Evolutionary conservation across 2,888 invertebrate species (phyloP).

Genomic region (Emmelina monodactyla): DNA sequence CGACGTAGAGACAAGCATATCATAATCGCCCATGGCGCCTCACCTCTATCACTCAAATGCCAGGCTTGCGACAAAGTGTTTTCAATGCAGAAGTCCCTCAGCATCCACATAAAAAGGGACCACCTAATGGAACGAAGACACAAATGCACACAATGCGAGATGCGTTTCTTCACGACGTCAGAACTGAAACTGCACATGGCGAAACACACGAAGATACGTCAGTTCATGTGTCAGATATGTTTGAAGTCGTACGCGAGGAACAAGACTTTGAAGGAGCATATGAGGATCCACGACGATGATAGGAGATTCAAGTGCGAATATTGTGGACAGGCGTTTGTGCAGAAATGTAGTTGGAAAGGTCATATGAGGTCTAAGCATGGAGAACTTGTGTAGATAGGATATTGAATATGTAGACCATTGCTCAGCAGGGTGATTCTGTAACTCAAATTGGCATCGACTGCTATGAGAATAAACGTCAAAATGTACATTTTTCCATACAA

Average conservation of each 20-base stretch:
- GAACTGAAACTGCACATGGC: slow-evolving; percentile 29
- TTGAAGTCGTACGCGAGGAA: slow-evolving; percentile 31
- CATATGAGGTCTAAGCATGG: slow-evolving; percentile 36
- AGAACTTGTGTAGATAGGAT: neutral
- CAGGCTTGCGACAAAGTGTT: slow-evolving; percentile 35
- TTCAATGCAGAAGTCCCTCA: slow-evolving; percentile 25
- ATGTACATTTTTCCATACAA: no score
- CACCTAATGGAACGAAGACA: slow-evolving; percentile 44
- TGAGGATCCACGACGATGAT: slow-evolving; percentile 27
- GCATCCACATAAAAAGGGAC: slow-evolving; percentile 33
- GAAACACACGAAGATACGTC: slow-evolving; percentile 30
- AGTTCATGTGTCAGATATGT: slow-evolving; percentile 36
- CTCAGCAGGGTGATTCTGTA: no score
- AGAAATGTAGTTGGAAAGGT: slow-evolving; percentile 38
- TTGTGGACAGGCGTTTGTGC: slow-evolving; percentile 27
- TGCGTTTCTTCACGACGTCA: slow-evolving; percentile 29
- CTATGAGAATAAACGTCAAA: no score
- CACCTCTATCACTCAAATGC: slow-evolving; percentile 27
- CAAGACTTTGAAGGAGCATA: slow-evolving; percentile 33
- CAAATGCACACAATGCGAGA: slow-evolving; percentile 47
- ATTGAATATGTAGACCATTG: no score
- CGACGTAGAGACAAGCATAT: slow-evolving; percentile 36
- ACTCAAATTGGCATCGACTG: no score
- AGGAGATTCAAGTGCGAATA: slow-evolving; percentile 25
- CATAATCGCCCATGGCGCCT: slow-evolving; percentile 29